Base-by-base conservation (phyloP, 2,888 invertebrate species). In the Andrena praecox region DNA sequence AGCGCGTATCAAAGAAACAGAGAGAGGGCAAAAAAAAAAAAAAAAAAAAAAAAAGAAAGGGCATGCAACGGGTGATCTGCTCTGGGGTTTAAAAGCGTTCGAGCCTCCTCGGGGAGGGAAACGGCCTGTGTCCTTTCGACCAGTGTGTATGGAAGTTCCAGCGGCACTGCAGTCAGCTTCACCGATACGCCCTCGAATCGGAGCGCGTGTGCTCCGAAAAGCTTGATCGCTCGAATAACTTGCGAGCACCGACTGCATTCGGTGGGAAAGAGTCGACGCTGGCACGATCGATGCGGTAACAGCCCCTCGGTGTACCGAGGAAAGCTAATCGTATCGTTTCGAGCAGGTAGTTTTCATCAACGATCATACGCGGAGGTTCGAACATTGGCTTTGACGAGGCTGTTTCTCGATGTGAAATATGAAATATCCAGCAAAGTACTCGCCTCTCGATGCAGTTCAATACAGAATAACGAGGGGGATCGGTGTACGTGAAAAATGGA, bases 51-150 rank as follows among this genome's bases (percentile, higher is more conserved):
- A 52, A 67, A 67, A 24, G 52, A 31, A 52, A 35, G 56, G 35
- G 56, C 35, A 27, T 4, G 16, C 35, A 56, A 69, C 69, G 68
- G 52, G 16, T 54, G 69, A 69, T 69, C 56, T 10, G 56, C 69
- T 42, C 12, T 35, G n/a, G 35, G 24, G 35, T 42, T 24, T 59
- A 56, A 69, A 69, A 42, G 54, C 54, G 33, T 52, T 35, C 24
- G 31, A 52, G 56, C 35, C 56, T 56, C 42, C 42, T 69, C 24
- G 68, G 35, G 7, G 31, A 7, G 5, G 27, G 16, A 8, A 52
- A 20, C 52, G 20, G 20, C 20, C 7, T 10, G 16, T 31, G 29
- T 27, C 52, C 54, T 27, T 24, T 27, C 35, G 6, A n/a, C 7
- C 16, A 56, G n/a, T 24, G 42, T 42, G 29, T n/a, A n/a, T 20